Conservation (phyloP, 1,140 invertebrate species). For the Philopotamus ludificatus region DNA sequence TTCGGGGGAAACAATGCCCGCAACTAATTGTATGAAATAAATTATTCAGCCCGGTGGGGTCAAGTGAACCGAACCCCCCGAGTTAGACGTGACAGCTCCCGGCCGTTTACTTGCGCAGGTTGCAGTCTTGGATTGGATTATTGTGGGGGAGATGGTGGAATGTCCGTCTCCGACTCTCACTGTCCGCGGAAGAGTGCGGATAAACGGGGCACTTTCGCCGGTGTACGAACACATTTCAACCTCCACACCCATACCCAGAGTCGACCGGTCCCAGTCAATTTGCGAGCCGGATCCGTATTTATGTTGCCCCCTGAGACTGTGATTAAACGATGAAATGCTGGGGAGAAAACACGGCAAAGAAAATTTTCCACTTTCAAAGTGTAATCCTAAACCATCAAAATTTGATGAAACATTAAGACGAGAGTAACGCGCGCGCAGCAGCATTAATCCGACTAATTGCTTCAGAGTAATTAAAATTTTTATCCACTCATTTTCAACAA, state of each 20-base stretch:
- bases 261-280: neutral
- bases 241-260: too few species aligned
- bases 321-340: neutral
- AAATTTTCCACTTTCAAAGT: too few species aligned
- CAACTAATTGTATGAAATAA: constrained; percentile 41
- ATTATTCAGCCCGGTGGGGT: constrained; percentile 38
- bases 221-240: too few species aligned
- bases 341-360: neutral
- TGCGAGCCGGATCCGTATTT: neutral
- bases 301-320: neutral
- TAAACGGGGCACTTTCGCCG: neutral
- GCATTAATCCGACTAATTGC: too few species aligned
- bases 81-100: neutral
- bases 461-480: too few species aligned
- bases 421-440: too few species aligned
- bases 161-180: neutral
- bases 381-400: too few species aligned
- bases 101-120: constrained; percentile 37
- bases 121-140: constrained; percentile 42
- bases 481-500: too few species aligned
- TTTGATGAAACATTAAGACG: too few species aligned
- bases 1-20: constrained; percentile 2
- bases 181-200: too few species aligned
- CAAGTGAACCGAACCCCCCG: constrained; percentile 21
- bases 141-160: constrained; percentile 2